Conservation (phyloP, 2,888 invertebrate species). For the Tortrix viridana region DNA sequence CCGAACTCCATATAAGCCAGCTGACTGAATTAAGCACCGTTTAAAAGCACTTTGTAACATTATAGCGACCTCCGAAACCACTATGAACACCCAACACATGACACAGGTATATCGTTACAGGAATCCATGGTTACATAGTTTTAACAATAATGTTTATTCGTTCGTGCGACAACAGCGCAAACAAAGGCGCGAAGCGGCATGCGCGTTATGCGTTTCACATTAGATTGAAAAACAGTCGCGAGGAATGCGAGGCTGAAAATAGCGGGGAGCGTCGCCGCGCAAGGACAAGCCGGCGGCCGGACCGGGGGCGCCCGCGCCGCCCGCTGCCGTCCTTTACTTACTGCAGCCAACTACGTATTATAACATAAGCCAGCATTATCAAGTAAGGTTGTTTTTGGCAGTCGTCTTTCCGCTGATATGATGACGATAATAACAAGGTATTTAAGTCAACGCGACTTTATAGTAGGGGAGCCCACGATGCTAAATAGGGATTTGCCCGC, state of each 20-base stretch:
- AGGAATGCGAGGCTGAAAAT: conserved; percentile 83
- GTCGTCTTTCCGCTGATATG: too few species aligned
- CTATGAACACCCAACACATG: conserved; percentile 14
- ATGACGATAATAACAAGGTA: too few species aligned
- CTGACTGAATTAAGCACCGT: conserved; percentile 52
- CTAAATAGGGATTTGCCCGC: too few species aligned
- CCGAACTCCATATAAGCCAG: conserved; percentile 46
- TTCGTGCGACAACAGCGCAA: conserved; percentile 60
- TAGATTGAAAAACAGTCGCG: conserved; percentile 82
- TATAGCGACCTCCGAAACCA: conserved; percentile 39
- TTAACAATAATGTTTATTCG: conserved; percentile 47
- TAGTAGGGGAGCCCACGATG: too few species aligned
- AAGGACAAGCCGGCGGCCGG: conserved; percentile 67
- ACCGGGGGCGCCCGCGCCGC: conserved; percentile 42
- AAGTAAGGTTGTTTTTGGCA: too few species aligned
- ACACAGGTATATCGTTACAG: conserved; percentile 4
- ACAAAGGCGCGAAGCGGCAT: conserved; percentile 75
- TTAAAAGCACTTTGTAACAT: conserved; percentile 61
- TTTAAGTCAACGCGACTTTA: too few species aligned
- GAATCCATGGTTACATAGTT: conserved; percentile 8
- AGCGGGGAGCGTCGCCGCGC: conserved; percentile 79
- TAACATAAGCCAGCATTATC: neutral
- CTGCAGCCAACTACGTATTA: too few species aligned
- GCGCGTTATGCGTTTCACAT: conserved; percentile 80
- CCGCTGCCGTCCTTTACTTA: too few species aligned